Conservation (phyloP, 2,113 vertebrate species). For the Sturnus vulgaris region DNA sequence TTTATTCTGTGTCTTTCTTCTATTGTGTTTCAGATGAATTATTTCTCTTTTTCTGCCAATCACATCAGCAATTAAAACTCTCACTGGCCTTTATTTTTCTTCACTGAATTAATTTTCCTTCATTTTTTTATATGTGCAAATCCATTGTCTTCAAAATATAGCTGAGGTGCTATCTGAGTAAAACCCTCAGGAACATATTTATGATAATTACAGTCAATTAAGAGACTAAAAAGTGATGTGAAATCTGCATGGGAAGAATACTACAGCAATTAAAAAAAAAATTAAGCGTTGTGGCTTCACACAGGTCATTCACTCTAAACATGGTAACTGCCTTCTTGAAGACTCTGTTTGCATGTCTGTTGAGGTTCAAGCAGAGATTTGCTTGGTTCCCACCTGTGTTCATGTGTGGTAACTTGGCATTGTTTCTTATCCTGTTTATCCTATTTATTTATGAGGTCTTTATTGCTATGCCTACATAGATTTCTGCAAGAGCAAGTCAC, state of each 20-base stretch:
- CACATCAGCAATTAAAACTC: background rate
- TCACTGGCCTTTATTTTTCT: background rate
- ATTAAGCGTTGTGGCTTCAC: background rate
- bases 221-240: background rate
- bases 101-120: background rate
- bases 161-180: background rate
- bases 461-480: background rate
- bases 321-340: background rate
- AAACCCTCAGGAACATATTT: background rate
- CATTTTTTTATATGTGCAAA: background rate
- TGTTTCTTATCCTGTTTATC: background rate
- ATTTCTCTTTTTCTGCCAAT: accelerated
- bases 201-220: background rate
- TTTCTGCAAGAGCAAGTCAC: background rate
- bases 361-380: background rate
- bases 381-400: background rate
- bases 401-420: background rate
- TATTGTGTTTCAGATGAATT: background rate
- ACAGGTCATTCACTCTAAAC: background rate
- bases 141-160: background rate
- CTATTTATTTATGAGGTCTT: background rate
- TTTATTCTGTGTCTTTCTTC: background rate
- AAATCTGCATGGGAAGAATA: background rate
- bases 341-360: background rate
- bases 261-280: background rate